These are phyloP conservation scores for Geopemphigus sp. DNA, from an alignment of 1,140 invertebrate species.

Conservation along the genomic window DNA sequence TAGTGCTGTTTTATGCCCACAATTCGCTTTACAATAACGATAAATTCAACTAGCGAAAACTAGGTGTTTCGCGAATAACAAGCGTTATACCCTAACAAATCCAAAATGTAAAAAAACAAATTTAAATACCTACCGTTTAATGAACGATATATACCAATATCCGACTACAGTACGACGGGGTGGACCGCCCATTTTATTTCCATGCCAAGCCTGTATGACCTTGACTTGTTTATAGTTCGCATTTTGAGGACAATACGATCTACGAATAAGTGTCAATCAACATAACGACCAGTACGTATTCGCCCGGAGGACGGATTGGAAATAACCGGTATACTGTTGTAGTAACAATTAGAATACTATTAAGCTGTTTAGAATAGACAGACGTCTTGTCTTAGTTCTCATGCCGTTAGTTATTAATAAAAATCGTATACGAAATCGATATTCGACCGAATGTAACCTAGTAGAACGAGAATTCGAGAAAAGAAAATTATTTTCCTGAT, in stretches of 20 bases:
- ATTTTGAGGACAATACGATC: conserved; percentile 24
- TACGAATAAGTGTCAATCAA: conserved; percentile 15
- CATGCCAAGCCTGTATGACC: not conserved
- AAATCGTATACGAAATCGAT: too few species aligned
- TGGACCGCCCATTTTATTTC: not conserved
- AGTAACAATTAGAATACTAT: not conserved
- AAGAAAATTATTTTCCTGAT: too few species aligned
- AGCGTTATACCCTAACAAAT: not conserved
- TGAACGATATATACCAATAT: not conserved
- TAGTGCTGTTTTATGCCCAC: too few species aligned
- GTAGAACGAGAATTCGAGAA: too few species aligned
- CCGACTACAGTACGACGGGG: not conserved
- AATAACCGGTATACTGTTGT: not conserved
- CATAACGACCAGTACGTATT: not conserved
- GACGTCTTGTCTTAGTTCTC: too few species aligned
- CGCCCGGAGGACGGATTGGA: not conserved
- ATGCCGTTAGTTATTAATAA: too few species aligned
- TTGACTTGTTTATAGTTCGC: conserved; percentile 3
- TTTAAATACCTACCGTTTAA: not conserved
- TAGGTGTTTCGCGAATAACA: not conserved
- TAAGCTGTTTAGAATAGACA: too few species aligned
- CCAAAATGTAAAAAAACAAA: not conserved
- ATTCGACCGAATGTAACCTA: too few species aligned
- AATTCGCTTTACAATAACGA: too few species aligned
- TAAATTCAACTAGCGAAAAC: not conserved